Percentiles rank a stretch among this genome's conserved stretches.
Conservation (phyloP, 2,797 vertebrate genomes). For the Anabacerthia variegaticeps region DNA sequence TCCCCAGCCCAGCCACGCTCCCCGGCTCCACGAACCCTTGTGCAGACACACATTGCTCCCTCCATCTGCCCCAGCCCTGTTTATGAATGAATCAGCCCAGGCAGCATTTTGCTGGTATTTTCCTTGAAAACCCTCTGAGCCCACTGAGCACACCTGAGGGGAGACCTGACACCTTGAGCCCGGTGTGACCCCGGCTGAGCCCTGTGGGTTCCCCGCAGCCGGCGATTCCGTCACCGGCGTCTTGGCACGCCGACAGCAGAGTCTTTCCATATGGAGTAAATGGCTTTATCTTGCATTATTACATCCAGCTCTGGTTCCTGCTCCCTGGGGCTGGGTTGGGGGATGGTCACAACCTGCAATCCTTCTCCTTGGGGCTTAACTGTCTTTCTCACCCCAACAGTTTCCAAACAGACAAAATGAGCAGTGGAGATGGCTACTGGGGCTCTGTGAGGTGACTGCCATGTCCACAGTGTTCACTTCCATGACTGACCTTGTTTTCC, state of each 20-base stretch:
- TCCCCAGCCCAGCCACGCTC: neutral
- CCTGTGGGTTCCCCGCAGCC: fast-evolving
- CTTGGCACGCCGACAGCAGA: neutral
- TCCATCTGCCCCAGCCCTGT: neutral
- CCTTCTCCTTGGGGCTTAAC: neutral
- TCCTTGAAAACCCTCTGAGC: neutral
- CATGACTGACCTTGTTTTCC: neutral
- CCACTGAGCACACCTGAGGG: neutral
- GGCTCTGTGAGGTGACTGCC: neutral
- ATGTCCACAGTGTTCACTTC: neutral
- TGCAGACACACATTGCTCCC: neutral
- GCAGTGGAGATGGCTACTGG: neutral
- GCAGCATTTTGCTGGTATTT: neutral
- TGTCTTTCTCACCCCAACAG: neutral
- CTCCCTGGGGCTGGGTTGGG: neutral
- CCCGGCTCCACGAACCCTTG: fast-evolving
- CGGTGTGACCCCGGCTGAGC: fast-evolving
- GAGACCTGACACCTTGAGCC: fast-evolving
- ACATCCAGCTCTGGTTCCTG: neutral
- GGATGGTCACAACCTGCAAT: neutral
- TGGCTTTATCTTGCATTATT: neutral
- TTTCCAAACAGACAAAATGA: slow-evolving; percentile 42
- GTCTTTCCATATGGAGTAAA: neutral
- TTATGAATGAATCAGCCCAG: neutral
- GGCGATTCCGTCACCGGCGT: fast-evolving